These are phyloP conservation scores for Sicus ferrugineus DNA, from an alignment of 2,888 invertebrate species.

Conservation along the genomic window DNA sequence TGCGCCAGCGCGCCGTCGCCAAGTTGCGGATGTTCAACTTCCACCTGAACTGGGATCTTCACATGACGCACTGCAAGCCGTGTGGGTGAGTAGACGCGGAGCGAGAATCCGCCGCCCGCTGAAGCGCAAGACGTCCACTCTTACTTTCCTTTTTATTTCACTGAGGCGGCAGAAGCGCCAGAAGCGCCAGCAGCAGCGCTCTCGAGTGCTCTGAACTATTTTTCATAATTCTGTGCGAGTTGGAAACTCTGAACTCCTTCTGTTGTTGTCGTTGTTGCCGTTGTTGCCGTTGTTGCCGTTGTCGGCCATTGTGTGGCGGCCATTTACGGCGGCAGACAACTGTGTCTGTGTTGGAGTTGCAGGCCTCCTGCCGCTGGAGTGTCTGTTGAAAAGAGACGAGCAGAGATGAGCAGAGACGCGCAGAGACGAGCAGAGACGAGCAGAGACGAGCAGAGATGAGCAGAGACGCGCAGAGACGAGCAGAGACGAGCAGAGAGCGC, in stretches of 20 bases:
- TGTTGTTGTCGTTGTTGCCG: background rate
- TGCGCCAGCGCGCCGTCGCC: slow-evolving; percentile 64
- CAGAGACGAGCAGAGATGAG: too few relatives aligned
- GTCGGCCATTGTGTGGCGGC: slow-evolving; percentile 3
- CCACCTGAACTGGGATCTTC: slow-evolving; percentile 65
- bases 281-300: slow-evolving; percentile 7
- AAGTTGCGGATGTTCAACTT: slow-evolving; percentile 65
- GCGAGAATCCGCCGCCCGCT: background rate
- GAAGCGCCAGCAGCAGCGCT: background rate
- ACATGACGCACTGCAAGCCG: slow-evolving; percentile 65
- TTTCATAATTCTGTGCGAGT: background rate
- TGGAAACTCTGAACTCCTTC: background rate
- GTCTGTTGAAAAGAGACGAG: too few relatives aligned
- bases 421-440: too few relatives aligned
- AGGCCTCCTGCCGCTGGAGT: too few relatives aligned
- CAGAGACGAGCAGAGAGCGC: background rate
- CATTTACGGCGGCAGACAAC: too few relatives aligned
- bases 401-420: too few relatives aligned
- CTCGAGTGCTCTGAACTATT: slow-evolving; percentile 24
- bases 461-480: too few relatives aligned
- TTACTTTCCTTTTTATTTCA: slow-evolving; percentile 36
- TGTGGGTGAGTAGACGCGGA: slow-evolving; percentile 59
- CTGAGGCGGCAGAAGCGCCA: too few relatives aligned
- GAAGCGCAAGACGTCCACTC: slow-evolving; percentile 27
- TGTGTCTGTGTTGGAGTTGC: too few relatives aligned